These are phyloP conservation scores for Argentina silus DNA, from an alignment of 2,797 vertebrate genomes.

Conservation along the genomic window DNA sequence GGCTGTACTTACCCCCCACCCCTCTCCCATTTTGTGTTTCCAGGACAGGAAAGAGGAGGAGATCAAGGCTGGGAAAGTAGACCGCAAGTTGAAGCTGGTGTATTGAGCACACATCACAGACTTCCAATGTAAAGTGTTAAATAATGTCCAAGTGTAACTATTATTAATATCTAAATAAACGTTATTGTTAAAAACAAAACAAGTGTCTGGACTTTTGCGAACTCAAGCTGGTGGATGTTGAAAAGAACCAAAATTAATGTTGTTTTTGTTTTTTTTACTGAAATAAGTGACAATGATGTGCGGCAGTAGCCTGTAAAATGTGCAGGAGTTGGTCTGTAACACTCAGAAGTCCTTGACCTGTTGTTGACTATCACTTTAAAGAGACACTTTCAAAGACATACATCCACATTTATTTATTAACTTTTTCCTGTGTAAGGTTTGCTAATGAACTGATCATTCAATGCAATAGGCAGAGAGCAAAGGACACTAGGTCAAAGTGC, in stretches of 20 bases:
- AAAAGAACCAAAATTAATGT: too few relatives aligned
- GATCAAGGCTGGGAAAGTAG: constrained; percentile 81
- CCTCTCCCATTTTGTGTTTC: constrained; percentile 55
- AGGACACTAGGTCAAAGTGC: not conserved
- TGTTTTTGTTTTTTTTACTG: too few relatives aligned
- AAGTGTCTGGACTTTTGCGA: not conserved
- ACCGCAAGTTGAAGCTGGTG: constrained; percentile 68
- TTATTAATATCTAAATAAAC: constrained; percentile 75
- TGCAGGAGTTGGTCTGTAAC: too few relatives aligned
- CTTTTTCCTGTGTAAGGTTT: not conserved
- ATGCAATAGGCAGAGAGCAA: not conserved
- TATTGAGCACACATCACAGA: constrained; percentile 71
- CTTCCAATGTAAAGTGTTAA: constrained; percentile 45
- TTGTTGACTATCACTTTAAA: not conserved
- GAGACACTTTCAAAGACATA: not conserved
- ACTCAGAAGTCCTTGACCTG: too few relatives aligned
- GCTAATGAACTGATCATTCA: not conserved
- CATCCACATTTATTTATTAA: not conserved
- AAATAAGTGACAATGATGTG: too few relatives aligned
- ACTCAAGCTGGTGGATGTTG: too few relatives aligned
- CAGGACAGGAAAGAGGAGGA: constrained; percentile 84
- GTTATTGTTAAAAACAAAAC: constrained; percentile 55
- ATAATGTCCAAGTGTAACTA: constrained; percentile 56
- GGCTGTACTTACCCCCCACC: constrained; percentile 42
- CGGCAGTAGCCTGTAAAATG: too few relatives aligned